Evolutionary conservation across 53 echinoderm and acorn worm genomes (phyloP), one percentile per base, ranked within the genome.

Genomic region (Echinometra lucunter): DNA sequence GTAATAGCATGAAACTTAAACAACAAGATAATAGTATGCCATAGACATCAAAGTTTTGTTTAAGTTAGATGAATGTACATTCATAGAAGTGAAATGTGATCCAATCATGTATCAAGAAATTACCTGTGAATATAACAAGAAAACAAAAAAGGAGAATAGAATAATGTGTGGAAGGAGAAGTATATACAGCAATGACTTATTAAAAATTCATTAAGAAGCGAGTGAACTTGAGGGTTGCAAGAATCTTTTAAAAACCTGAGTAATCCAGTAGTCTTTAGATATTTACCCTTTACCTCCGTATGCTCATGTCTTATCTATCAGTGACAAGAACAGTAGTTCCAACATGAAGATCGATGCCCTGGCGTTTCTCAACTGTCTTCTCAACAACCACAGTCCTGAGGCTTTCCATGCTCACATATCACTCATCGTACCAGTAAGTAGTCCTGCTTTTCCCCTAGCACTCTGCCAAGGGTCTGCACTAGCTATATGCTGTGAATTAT

Each of bases 301-400:
- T 21, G 4, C 56, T 2, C 30, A 17, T 90, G 58, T 60, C 37
- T 42, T 32, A 37, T 38, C 90, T 30, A 35, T 37, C 95, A 99
- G 99, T 17, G 99, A 99, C 88, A 99, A 99, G 95, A 99, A 99
- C 95, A 98, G 97, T 89, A 99, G 99, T 91, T 99, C 99, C 66
- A 99, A 99, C 95, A 99, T 99, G 99, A 99, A 99, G 98, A 99
- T 99, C 72, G 99, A 99, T 89, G 96, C 99, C 0, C 88, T 99
- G 89, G 95, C 99, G 4, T 99, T 99, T 94, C 90, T 99, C n/a
- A 98, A 99, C 90, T 98, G 98, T 88, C 96, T 99, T 40, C 96
- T 99, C 93, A 66, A 91, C 58, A 99, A 98, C 67, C 99, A 99
- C 57, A 96, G 80, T 66, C 99, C 99, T 28, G 96, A 97, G 58